These are phyloP conservation scores for Percina caprodes DNA, from an alignment of 2,113 vertebrate genomes.

Conservation along the genomic window DNA sequence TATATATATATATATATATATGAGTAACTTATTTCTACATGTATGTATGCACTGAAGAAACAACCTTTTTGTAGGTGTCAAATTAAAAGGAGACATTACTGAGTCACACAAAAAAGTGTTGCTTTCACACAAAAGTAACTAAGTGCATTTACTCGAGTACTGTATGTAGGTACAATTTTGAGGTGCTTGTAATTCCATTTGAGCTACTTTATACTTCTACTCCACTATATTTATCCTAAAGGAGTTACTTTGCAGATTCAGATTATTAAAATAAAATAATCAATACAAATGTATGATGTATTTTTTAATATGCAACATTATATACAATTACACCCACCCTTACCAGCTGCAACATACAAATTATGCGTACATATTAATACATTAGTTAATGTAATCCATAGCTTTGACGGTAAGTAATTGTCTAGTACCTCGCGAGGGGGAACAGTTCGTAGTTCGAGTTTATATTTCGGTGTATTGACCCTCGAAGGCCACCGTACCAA, in stretches of 20 bases:
- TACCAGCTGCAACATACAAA: not conserved
- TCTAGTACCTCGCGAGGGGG: not conserved
- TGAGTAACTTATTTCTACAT: too few species aligned
- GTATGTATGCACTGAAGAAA: too few species aligned
- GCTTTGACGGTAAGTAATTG: not conserved
- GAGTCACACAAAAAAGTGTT: too few species aligned
- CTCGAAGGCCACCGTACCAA: slow-evolving; percentile 59
- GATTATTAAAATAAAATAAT: not conserved
- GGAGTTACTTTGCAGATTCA: not conserved
- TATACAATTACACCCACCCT: not conserved
- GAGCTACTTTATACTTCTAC: not conserved
- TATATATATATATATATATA: too few species aligned
- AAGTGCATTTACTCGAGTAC: too few species aligned
- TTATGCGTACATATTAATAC: not conserved
- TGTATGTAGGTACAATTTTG: too few species aligned
- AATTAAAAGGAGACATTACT: too few species aligned
- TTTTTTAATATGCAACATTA: not conserved
- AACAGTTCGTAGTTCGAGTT: not conserved
- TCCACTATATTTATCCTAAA: not conserved
- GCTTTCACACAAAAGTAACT: too few species aligned
- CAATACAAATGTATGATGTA: too few species aligned
- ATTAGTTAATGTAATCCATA: not conserved
- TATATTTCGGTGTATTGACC: not conserved
- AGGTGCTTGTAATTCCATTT: too few species aligned
- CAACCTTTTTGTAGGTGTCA: too few species aligned